Percentiles rank a stretch among this genome's conserved stretches.
Conservation (phyloP, 37 sponge, comb jelly and placozoan species). For the Cladorhizidae sp. region DNA sequence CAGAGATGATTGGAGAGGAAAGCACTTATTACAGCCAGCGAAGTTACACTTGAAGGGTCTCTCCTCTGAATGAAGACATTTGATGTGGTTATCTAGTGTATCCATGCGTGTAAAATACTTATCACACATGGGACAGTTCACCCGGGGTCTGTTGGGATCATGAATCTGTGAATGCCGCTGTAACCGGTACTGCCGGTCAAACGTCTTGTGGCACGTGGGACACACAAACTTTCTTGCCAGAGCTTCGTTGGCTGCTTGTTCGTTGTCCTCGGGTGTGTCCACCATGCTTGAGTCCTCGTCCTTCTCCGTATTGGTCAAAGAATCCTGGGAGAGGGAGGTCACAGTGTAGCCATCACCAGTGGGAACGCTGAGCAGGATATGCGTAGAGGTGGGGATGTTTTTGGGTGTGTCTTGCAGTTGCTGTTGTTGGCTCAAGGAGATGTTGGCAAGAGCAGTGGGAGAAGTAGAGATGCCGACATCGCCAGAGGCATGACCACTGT, state of each 20-base stretch:
- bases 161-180: conserved; percentile 64
- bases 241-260: background rate
- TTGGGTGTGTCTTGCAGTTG: no score
- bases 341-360: background rate
- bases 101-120: conserved; percentile 53
- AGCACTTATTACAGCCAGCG: conserved; percentile 37
- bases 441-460: background rate
- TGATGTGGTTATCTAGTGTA: conserved; percentile 59
- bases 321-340: background rate
- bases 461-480: background rate
- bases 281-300: background rate
- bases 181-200: conserved; percentile 50
- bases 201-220: conserved; percentile 52
- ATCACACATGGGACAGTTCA: conserved; percentile 55
- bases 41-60: conserved; percentile 45
- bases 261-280: background rate
- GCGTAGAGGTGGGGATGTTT: background rate
- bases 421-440: background rate
- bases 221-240: conserved; percentile 16
- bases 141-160: conserved; percentile 62
- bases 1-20: conserved; percentile 43
- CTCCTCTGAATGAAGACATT: conserved; percentile 55
- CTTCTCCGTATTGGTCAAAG: background rate
- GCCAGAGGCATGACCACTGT: no score
- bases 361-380: background rate